Percentiles rank a stretch among this genome's conserved stretches.
These are phyloP conservation scores for Aleiodes sp. DNA, from an alignment of 1,140 invertebrate genomes.

Conservation along the genomic window DNA sequence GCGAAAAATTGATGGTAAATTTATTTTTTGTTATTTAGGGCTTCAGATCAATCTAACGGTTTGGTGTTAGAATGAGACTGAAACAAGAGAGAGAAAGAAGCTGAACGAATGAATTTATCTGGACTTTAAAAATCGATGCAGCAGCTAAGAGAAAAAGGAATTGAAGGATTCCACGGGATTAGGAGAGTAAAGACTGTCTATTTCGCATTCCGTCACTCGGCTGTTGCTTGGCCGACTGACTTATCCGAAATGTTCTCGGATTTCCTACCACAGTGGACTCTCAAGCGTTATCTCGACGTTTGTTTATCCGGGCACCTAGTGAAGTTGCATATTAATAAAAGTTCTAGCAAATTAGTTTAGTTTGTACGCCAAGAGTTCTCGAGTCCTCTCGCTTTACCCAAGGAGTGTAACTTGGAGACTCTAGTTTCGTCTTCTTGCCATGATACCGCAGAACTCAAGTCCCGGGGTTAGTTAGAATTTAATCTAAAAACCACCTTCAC, in stretches of 20 bases:
- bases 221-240: background rate
- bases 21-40: too few species aligned
- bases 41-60: too few species aligned
- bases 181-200: too few species aligned
- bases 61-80: too few species aligned
- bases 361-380: conserved; percentile 38
- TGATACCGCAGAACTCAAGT: background rate
- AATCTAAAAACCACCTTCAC: conserved; percentile 4
- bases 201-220: too few species aligned
- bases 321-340: conserved; percentile 58
- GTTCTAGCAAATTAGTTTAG: conserved; percentile 54
- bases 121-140: too few species aligned
- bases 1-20: too few species aligned
- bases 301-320: conserved; percentile 40
- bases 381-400: conserved; percentile 21
- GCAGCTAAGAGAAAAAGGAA: too few species aligned
- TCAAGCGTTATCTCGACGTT: conserved; percentile 43
- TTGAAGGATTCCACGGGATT: too few species aligned
- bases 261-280: background rate
- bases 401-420: conserved; percentile 26
- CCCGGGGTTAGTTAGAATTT: conserved; percentile 14
- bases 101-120: too few species aligned
- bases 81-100: too few species aligned
- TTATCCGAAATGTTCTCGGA: background rate
- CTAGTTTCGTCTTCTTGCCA: conserved; percentile 21